Base-by-base conservation (phyloP, 2,113 vertebrate genomes). In the Tauraco erythrolophus region DNA sequence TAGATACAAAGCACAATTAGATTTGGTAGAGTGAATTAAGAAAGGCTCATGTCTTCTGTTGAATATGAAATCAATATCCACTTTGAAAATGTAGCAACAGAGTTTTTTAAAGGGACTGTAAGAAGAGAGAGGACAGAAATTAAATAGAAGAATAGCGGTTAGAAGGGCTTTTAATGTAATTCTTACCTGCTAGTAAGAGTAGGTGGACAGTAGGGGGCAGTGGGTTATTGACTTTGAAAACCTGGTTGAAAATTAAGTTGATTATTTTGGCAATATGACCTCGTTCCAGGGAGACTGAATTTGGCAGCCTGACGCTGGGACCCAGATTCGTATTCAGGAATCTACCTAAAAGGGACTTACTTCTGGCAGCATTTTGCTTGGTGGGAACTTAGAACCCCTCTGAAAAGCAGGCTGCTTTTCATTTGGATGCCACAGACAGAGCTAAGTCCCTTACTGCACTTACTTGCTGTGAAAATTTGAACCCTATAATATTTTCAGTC, bases 131-230 rank as follows among this genome's bases (percentile, higher is more conserved):
- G 60, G 39, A 53, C 60, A 72, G 60, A 89, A 92, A 74, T n/a
- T 31, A 89, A 77, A n/a, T 7, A 71, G 37, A 50, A 48, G 41
- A 93, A 22, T 4, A 30, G 22, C 12, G 21, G 7, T 87, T 50
- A 41, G n/a, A 46, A n/a, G 19, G 48, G 17, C 19, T 80, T 83
- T 70, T 28, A 43, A 27, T 1, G 1, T 10, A 7, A 61, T 89
- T 30, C 35, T 37, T 71, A 69, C n/a, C 22, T 27, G 45, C 41
- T 1, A 5, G 46, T 48, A 48, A 39, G 64, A 64, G 7, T n/a
- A 43, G 30, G 74, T 41, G 54, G 85, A 69, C 97, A 93, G 76
- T 51, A 98, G 97, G 50, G 90, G 97, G 97, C 95, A 97, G 70
- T 96, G 83, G 74, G 31, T 30, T 58, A 69, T 39, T 86, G 75